Evolutionary conservation across 2,888 invertebrate genomes (phyloP).

Genomic region (Antitype chi): DNA sequence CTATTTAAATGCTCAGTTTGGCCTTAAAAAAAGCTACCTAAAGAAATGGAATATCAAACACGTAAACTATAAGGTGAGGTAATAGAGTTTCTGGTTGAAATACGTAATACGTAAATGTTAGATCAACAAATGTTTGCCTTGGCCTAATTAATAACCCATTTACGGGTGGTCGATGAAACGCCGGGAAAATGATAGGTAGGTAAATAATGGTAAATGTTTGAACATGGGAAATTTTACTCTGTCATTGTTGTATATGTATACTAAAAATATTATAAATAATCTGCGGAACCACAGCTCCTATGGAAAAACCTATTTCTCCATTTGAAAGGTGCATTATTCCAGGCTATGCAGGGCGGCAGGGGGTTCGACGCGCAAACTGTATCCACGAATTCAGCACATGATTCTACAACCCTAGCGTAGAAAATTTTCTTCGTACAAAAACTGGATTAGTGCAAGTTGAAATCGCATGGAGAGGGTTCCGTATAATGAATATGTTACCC

Average conservation of each 20-base stretch:
- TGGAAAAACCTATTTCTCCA: too few species aligned
- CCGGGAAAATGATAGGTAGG: not conserved
- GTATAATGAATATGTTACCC: too few species aligned
- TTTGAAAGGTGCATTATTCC: too few species aligned
- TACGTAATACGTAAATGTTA: not conserved
- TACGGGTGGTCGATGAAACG: conserved; percentile 2
- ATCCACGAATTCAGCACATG: too few species aligned
- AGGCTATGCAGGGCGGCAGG: too few species aligned
- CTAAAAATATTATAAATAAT: not conserved
- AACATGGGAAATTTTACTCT: not conserved
- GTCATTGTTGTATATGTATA: not conserved
- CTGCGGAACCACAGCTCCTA: too few species aligned
- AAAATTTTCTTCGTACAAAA: too few species aligned
- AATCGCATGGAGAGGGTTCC: too few species aligned
- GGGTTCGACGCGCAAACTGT: too few species aligned
- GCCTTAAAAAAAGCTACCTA: not conserved
- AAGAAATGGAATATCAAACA: not conserved
- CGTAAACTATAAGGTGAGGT: not conserved
- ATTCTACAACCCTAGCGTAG: too few species aligned
- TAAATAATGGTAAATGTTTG: conserved; percentile 4
- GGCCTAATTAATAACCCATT: not conserved
- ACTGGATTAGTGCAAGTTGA: too few species aligned
- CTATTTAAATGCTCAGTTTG: too few species aligned
- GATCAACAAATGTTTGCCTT: conserved; percentile 12
- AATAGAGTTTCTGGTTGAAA: not conserved